Conservation (phyloP, 2,888 invertebrate genomes). For the Sepioteuthis lessoniana region DNA sequence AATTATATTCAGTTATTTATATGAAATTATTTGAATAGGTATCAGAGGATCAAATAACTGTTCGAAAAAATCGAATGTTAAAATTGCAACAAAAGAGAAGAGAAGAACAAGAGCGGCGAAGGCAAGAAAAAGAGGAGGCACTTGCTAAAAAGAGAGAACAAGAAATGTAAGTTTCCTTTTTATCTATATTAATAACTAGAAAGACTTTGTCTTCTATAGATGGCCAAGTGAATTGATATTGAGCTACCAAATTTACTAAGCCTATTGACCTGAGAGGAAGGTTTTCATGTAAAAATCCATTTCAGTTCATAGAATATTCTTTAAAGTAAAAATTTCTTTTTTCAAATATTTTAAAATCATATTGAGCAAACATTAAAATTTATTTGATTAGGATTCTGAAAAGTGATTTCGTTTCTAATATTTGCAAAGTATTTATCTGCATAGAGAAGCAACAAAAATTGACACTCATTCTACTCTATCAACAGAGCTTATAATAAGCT, state of each 20-base stretch:
- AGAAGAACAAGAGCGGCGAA: slow-evolving; percentile 91
- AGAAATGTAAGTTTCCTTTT: slow-evolving; percentile 58
- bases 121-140: slow-evolving; percentile 88
- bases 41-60: slow-evolving; percentile 91
- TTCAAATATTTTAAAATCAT: no score
- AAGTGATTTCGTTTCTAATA: no score
- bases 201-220: no score
- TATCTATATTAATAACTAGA: background rate
- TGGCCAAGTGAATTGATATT: no score
- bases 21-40: slow-evolving; percentile 79
- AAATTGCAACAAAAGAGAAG: slow-evolving; percentile 90
- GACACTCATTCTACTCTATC: no score
- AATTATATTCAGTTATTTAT: background rate
- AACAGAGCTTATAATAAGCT: no score
- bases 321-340: no score
- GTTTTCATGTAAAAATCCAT: background rate
- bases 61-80: slow-evolving; percentile 88
- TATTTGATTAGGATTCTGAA: no score
- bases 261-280: background rate
- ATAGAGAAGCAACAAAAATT: no score
- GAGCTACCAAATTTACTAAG: no score
- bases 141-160: slow-evolving; percentile 80
- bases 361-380: no score
- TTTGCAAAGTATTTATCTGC: no score
- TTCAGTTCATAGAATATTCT: background rate